Percentiles rank a stretch among this genome's conserved stretches.
Conservation (phyloP, 2,797 vertebrate genomes). For the Echiichthys vipera region DNA sequence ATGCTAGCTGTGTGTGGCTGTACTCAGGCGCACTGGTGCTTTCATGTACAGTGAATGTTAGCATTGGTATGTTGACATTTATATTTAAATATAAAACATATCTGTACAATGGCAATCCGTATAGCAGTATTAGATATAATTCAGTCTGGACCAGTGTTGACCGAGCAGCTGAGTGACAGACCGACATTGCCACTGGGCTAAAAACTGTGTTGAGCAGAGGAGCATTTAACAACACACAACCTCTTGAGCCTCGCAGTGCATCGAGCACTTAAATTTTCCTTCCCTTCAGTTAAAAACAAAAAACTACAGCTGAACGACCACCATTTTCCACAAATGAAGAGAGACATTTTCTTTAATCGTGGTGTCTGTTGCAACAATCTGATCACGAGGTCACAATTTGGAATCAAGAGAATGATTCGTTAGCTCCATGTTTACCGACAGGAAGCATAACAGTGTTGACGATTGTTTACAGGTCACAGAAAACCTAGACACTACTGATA, state of each 20-base stretch:
- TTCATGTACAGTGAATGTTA: neutral
- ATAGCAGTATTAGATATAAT: neutral
- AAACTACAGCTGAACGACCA: neutral
- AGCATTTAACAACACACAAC: neutral
- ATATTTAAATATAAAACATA: neutral
- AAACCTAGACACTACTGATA: conserved; percentile 1
- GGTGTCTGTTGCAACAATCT: neutral
- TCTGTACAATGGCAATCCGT: neutral
- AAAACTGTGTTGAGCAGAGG: neutral
- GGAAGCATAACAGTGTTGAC: neutral
- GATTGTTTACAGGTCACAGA: conserved; percentile 10
- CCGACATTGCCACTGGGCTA: neutral
- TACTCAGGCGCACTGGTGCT: neutral
- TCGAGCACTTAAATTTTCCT: neutral
- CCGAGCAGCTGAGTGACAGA: neutral
- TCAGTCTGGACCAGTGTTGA: neutral
- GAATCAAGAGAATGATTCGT: neutral
- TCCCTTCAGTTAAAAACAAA: neutral
- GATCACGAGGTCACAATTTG: neutral
- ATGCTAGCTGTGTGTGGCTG: neutral
- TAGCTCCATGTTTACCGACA: neutral
- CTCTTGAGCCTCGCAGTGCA: neutral
- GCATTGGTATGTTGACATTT: neutral
- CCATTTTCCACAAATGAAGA: neutral
- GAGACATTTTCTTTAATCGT: neutral